Conservation (phyloP, 2,888 invertebrate genomes). For the Dichetophora obliterata region DNA sequence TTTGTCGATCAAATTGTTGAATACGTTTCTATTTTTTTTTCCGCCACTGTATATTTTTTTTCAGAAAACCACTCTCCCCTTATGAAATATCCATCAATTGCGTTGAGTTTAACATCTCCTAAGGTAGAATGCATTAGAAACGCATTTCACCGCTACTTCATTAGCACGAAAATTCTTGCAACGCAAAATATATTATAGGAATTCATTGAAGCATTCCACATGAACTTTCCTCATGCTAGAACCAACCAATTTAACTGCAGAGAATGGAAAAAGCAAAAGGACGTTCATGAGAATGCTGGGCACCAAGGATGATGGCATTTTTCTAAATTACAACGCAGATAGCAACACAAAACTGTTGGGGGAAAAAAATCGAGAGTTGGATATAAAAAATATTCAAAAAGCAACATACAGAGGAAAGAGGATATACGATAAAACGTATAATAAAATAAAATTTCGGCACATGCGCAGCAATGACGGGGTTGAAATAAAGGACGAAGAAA, state of each 20-base stretch:
- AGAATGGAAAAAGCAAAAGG: background rate
- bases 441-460: constrained; percentile 1
- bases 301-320: background rate
- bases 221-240: background rate
- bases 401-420: background rate
- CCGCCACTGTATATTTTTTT: no score
- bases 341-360: background rate
- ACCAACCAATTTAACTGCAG: background rate
- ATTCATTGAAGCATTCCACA: no score
- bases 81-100: no score
- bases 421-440: background rate
- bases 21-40: no score
- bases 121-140: no score
- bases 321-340: constrained; percentile 3
- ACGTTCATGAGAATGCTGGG: background rate
- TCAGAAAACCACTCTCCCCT: no score
- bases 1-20: no score
- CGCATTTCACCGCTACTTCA: no score
- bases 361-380: background rate
- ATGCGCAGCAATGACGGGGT: constrained; percentile 14
- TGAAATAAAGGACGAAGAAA: constrained; percentile 1
- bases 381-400: background rate
- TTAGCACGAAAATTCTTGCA: no score
- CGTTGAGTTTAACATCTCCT: no score
- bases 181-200: no score